These are phyloP conservation scores for Panulirus ornatus DNA, from an alignment of 1,140 invertebrate species.

Conservation along the genomic window DNA sequence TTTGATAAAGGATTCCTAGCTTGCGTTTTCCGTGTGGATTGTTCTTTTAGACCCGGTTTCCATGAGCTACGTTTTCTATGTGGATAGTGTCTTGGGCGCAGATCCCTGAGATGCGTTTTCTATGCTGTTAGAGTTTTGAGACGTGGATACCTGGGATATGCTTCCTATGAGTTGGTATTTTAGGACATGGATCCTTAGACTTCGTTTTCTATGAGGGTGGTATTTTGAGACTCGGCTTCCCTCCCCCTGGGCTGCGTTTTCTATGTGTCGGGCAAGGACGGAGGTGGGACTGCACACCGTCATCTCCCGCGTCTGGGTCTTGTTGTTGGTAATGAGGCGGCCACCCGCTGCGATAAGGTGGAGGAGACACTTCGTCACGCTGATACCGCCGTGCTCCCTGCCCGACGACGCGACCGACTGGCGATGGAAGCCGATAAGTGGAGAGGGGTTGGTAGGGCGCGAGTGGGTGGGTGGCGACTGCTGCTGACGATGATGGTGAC, in stretches of 20 bases:
- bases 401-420: constrained; percentile 20
- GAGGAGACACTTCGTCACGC: constrained; percentile 48
- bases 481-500: no score
- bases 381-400: constrained; percentile 11
- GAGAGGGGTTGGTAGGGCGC: no score
- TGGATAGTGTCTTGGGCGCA: not conserved
- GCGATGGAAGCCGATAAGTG: no score
- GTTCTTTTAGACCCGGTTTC: no score
- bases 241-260: not conserved
- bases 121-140: not conserved
- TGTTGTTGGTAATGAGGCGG: constrained; percentile 31
- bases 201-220: not conserved
- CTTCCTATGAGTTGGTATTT: not conserved
- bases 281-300: not conserved
- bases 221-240: not conserved
- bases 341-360: not conserved
- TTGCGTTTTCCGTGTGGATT: no score
- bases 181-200: no score
- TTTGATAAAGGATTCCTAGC: no score
- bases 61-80: not conserved
- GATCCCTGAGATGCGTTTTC: not conserved
- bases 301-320: constrained; percentile 14
- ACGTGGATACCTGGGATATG: not conserved
- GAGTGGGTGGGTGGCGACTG: no score
- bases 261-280: not conserved